Evolutionary conservation across 2,888 invertebrate species (phyloP), one percentile per base, ranked within the genome.

Genomic region (Heliconius ethilla): DNA sequence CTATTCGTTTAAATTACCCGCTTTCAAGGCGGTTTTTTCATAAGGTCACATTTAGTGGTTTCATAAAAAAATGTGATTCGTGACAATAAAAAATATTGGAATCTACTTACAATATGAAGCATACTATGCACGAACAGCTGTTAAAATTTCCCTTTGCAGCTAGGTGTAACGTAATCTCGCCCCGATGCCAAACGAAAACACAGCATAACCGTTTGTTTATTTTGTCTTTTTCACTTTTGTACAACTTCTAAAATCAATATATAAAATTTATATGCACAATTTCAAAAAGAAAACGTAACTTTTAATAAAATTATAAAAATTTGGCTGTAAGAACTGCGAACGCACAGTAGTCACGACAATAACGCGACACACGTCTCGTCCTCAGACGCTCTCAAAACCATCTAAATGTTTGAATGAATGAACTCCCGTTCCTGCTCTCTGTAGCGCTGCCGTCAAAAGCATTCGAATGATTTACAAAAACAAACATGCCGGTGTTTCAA

Each of bases 61-160:
- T 69, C 10, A 9, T 40, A 15, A 69, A 66, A 51, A 45, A 33
- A 59, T 25, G 59, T 25, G 25, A 67, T 67, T 40, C 7, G 29
- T 59, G 15, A 69, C 72, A 33, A 25, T 73, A 33, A 40, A 76
- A 51, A 18, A 66, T 22, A 63, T 33, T 75, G 15, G 15, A 69
- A 79, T 85, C 76, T 84, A 93, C 93, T 93, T 84, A 93, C 93
- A 91, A 87, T 90, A 90, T 89, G 87, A 87, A 91, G 90, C 94
- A 93, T 93, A 91, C 92, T 93, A 92, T 91, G 92, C 90, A 86
- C 86, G 84, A 89, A 89, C 90, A 90, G 92, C 90, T 91, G 91
- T 87, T 91, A 83, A 85, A 89, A 87, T 87, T 86, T 87, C 86
- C 87, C 87, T 87, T 86, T 86, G 81, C 80, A 83, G 82, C 78